These are phyloP conservation scores for Heliangelus exortis DNA, from an alignment of 2,797 vertebrate species.

Conservation along the genomic window DNA sequence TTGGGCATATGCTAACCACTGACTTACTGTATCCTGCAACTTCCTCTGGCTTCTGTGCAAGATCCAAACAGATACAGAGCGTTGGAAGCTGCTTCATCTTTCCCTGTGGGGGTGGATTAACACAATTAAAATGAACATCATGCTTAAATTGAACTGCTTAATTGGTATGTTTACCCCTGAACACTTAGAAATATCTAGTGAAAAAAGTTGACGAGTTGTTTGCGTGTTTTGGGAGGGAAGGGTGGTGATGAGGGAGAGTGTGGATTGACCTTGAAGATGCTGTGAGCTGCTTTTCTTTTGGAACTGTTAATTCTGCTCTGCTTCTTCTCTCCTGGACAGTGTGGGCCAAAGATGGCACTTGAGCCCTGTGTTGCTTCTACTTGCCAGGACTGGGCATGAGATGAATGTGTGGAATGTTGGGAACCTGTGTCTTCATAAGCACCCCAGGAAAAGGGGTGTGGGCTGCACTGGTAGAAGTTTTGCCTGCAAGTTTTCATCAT, in stretches of 20 bases:
- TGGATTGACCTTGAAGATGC: neutral
- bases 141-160: slow-evolving; percentile 72
- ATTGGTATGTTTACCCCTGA: slow-evolving; percentile 72
- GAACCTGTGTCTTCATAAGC: neutral
- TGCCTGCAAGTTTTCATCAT: neutral
- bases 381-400: neutral
- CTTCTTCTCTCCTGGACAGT: neutral
- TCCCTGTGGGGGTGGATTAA: slow-evolving; percentile 58
- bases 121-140: slow-evolving; percentile 76
- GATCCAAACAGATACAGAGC: slow-evolving; percentile 62
- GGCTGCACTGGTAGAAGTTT: neutral
- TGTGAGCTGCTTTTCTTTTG: neutral
- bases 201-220: slow-evolving; percentile 40
- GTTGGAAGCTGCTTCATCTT: slow-evolving; percentile 66
- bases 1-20: slow-evolving; percentile 62
- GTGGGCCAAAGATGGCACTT: neutral
- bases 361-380: neutral
- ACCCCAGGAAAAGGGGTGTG: neutral
- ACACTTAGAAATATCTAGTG: slow-evolving; percentile 62
- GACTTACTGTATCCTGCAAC: slow-evolving; percentile 62
- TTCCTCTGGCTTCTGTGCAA: slow-evolving; percentile 41
- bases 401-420: neutral
- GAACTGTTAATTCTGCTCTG: neutral
- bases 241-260: neutral
- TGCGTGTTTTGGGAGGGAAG: neutral